A percentile compares a stretch with the other conserved stretches of the same genome.
These are phyloP conservation scores for Monochamus alternatus DNA, from an alignment of 2,888 invertebrate genomes.

Conservation along the genomic window DNA sequence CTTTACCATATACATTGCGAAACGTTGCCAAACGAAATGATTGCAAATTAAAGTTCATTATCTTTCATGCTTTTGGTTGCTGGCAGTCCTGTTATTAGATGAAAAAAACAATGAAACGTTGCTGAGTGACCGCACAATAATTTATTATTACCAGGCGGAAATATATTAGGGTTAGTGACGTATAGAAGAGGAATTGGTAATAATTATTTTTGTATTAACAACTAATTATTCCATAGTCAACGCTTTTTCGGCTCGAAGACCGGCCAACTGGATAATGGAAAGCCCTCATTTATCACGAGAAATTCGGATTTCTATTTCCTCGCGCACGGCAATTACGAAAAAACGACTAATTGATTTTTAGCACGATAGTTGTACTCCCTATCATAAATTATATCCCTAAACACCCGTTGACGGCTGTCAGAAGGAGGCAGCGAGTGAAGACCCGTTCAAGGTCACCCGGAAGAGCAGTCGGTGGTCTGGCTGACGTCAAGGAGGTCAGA, in stretches of 20 bases:
- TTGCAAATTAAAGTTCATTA: neutral
- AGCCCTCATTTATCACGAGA: slow-evolving; percentile 31
- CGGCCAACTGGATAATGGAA: slow-evolving; percentile 11
- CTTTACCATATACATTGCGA: neutral
- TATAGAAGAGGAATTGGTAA: neutral
- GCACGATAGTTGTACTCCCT: slow-evolving; percentile 45
- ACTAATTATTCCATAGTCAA: slow-evolving; percentile 27
- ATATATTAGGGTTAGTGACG: slow-evolving; percentile 15
- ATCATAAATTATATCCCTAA: slow-evolving; percentile 60
- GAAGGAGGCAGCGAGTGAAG: slow-evolving; percentile 46
- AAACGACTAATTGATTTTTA: slow-evolving; percentile 48
- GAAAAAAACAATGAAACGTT: neutral
- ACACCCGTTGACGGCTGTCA: slow-evolving; percentile 60
- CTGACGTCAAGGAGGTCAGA: slow-evolving; percentile 65
- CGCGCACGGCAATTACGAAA: slow-evolving; percentile 32
- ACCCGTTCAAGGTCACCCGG: slow-evolving; percentile 65
- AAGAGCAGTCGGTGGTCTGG: slow-evolving; percentile 64
- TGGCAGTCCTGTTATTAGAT: neutral
- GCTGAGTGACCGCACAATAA: neutral
- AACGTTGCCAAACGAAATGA: neutral
- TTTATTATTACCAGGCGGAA: neutral
- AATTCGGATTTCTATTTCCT: slow-evolving; percentile 29
- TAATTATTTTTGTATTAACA: slow-evolving; percentile 22
- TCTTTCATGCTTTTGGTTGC: neutral
- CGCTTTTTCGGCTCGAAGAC: slow-evolving; percentile 2